Percentiles rank a stretch among this genome's conserved stretches.
phyloP scores from a whole-genome alignment of 2,888 invertebrate genomes.

The Chorisops tibialis region DNA sequence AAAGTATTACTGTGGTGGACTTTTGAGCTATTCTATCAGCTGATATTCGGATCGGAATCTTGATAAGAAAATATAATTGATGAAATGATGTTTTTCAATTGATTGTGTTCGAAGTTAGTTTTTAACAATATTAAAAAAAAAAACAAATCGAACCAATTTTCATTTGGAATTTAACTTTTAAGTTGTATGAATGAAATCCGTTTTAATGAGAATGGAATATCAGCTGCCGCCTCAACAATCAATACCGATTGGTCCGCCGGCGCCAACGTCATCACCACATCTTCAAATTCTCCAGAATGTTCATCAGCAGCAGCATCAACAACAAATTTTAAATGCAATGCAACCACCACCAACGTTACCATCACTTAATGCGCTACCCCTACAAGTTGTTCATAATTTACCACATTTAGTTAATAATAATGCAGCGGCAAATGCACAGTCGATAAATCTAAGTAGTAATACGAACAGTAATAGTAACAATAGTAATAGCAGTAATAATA shows the following conservation, averaged over 20 bases:
- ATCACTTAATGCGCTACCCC: constrained; percentile 46
- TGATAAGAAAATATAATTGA: no score
- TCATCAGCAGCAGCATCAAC: constrained; percentile 40
- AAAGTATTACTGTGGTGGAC: no score
- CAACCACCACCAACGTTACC: constrained; percentile 45
- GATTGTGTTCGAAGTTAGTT: no score
- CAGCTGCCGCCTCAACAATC: constrained; percentile 51
- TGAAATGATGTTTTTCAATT: no score
- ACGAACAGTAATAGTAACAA: constrained; percentile 20
- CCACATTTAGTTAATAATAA: constrained; percentile 45
- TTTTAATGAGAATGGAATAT: constrained; percentile 52
- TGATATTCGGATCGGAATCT: no score
- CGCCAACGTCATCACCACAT: constrained; percentile 43
- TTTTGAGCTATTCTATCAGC: no score
- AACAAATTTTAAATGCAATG: constrained; percentile 46
- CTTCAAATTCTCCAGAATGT: constrained; percentile 33
- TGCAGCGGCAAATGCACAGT: constrained; percentile 28
- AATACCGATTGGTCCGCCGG: constrained; percentile 42
- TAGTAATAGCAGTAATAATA: constrained; percentile 33
- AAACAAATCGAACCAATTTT: no score
- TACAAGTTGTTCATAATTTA: constrained; percentile 51
- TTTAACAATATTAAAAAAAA: no score
- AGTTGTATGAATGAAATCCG: constrained; percentile 37
- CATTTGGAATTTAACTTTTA: background rate
- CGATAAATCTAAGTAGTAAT: constrained; percentile 32